Conservation (phyloP, 2,113 vertebrate species). For the Muscicapa adusta region DNA sequence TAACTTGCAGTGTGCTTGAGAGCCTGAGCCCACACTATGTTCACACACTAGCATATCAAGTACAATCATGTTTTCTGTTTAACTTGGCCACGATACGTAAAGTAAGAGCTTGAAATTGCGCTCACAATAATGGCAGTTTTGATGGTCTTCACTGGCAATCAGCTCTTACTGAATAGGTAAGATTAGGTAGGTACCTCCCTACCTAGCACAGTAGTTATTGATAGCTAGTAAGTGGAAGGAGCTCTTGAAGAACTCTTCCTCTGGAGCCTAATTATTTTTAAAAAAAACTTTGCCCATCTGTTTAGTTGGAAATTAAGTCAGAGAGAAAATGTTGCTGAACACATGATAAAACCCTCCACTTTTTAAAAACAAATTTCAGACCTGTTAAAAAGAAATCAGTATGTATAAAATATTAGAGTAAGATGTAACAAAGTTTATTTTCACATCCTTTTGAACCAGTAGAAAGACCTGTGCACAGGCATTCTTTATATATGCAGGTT, state of each 20-base stretch:
- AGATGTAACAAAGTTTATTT: neutral
- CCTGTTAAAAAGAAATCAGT: neutral
- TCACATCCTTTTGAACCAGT: neutral
- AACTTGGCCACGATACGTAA: neutral
- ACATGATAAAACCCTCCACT: neutral
- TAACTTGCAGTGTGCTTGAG: neutral
- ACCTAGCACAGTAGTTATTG: neutral
- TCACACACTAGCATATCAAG: neutral
- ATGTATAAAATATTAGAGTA: neutral
- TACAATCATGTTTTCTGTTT: neutral
- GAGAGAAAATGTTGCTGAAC: neutral
- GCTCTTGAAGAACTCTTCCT: neutral
- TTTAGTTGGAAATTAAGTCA: neutral
- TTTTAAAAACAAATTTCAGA: neutral
- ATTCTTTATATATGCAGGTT: neutral
- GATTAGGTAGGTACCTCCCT: neutral
- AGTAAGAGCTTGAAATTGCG: neutral
- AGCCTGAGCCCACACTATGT: neutral
- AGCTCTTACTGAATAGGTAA: neutral
- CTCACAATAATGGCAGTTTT: neutral
- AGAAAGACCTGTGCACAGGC: neutral
- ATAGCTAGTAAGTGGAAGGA: neutral
- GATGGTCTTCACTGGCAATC: neutral
- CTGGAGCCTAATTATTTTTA: neutral
- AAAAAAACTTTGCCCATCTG: neutral